A percentile compares a stretch with the other conserved stretches of the same genome.
These are phyloP conservation scores for Noctua janthina DNA, from an alignment of 2,888 invertebrate genomes.

Conservation along the genomic window DNA sequence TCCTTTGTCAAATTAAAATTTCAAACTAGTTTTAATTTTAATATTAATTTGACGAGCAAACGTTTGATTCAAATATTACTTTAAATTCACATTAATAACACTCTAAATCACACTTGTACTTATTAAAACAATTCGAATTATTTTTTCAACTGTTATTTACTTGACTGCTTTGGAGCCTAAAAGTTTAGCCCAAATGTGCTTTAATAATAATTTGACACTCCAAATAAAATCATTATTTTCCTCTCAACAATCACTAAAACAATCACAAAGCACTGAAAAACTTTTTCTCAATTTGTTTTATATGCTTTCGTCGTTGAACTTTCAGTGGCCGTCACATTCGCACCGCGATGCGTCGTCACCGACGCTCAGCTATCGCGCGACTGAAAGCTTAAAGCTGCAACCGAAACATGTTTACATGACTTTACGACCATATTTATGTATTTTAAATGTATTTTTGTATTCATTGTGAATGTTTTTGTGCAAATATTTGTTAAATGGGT, in stretches of 20 bases:
- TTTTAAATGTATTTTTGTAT: conserved; percentile 58
- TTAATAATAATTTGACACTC: neutral
- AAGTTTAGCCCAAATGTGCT: neutral
- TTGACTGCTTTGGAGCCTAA: too few species aligned
- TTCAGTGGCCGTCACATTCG: conserved; percentile 21
- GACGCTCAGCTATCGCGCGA: conserved; percentile 45
- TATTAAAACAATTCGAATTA: neutral
- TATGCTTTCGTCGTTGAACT: conserved; percentile 44
- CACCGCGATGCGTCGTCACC: conserved; percentile 46
- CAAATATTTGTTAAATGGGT: conserved; percentile 34
- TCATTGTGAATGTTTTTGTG: conserved; percentile 52
- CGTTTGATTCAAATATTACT: neutral
- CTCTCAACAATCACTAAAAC: conserved; percentile 4
- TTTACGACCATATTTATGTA: conserved; percentile 64
- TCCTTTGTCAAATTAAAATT: neutral
- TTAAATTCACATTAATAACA: conserved; percentile 1
- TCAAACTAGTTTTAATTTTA: neutral
- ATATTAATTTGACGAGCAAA: neutral
- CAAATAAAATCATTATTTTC: neutral
- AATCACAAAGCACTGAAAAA: conserved; percentile 20
- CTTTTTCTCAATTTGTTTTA: conserved; percentile 5
- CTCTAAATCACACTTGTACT: neutral
- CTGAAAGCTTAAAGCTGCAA: conserved; percentile 58
- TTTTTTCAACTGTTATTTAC: neutral
- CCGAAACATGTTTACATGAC: conserved; percentile 61